Percentiles rank a stretch among this genome's conserved stretches.
These are phyloP conservation scores for Drosophila trichaetosa DNA, from an alignment of 2,888 invertebrate species.

Conservation along the genomic window DNA sequence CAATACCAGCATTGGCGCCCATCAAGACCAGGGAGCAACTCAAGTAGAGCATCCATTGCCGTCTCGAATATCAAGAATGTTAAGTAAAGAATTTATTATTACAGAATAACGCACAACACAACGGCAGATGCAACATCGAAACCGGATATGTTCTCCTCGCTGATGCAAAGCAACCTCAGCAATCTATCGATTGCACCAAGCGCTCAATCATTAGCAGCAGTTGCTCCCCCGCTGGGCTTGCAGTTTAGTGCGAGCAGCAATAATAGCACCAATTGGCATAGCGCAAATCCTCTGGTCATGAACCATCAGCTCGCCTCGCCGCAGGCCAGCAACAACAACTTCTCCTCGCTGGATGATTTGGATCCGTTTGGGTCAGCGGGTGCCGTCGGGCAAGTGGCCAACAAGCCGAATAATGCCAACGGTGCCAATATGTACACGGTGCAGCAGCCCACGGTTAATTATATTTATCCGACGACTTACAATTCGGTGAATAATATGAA, in stretches of 20 bases:
- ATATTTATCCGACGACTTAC: slow-evolving; percentile 78
- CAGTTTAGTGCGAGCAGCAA: slow-evolving; percentile 30
- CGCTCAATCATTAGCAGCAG: slow-evolving; percentile 12
- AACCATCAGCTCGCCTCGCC: slow-evolving; percentile 81
- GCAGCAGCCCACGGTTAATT: slow-evolving; percentile 80
- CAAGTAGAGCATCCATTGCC: slow-evolving; percentile 48
- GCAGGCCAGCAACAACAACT: slow-evolving; percentile 74
- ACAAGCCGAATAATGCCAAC: slow-evolving; percentile 53
- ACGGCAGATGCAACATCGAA: slow-evolving; percentile 56
- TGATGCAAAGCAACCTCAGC: slow-evolving; percentile 77
- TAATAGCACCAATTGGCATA: slow-evolving; percentile 64
- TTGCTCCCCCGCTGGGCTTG: slow-evolving; percentile 13
- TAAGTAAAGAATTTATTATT: slow-evolving; percentile 34
- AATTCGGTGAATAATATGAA: slow-evolving; percentile 58
- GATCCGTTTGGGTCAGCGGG: slow-evolving; percentile 72
- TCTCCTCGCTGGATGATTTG: slow-evolving; percentile 77
- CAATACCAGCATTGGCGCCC: slow-evolving; percentile 34
- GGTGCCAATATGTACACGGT: slow-evolving; percentile 75
- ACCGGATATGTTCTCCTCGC: slow-evolving; percentile 77
- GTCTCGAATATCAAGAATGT: background rate
- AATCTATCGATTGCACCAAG: slow-evolving; percentile 40
- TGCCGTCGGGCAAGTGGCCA: slow-evolving; percentile 27
- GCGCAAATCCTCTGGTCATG: slow-evolving; percentile 82
- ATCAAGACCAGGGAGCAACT: slow-evolving; percentile 75
- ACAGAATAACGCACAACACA: slow-evolving; percentile 76